Percentiles rank a stretch among this genome's conserved stretches.
Conservation (phyloP, 2,888 invertebrate species). For the Orthosia incerta region DNA sequence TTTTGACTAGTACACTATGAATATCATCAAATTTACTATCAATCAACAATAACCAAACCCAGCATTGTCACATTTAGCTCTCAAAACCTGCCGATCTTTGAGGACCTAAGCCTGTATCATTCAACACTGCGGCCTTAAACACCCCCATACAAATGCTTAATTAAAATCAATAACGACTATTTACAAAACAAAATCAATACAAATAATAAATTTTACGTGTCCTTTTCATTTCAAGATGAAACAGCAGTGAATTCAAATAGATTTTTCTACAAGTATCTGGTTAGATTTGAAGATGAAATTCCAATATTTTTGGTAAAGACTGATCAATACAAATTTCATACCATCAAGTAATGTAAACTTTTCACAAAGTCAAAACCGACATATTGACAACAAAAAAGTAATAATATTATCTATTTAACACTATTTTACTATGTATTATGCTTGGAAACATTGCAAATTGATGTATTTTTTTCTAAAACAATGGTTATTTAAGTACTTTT, state of each 20-base stretch:
- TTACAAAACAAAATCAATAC: constrained; percentile 61
- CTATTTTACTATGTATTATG: constrained; percentile 1
- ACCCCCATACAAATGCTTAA: constrained; percentile 44
- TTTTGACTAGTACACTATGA: constrained; percentile 47
- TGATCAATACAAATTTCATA: constrained; percentile 8
- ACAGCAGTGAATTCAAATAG: constrained; percentile 21
- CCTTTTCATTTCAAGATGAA: constrained; percentile 29
- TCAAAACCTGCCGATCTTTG: constrained; percentile 60
- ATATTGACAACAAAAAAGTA: neutral
- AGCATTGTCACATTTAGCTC: constrained; percentile 63
- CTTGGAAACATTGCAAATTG: neutral
- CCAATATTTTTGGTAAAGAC: neutral
- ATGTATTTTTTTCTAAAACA: constrained; percentile 9
- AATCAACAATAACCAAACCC: constrained; percentile 56
- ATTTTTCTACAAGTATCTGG: constrained; percentile 1
- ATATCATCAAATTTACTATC: constrained; percentile 11
- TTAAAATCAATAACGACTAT: constrained; percentile 51
- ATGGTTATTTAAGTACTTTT: neutral
- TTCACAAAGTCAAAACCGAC: constrained; percentile 10
- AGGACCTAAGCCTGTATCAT: constrained; percentile 44
- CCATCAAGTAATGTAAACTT: constrained; percentile 11
- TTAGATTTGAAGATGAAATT: constrained; percentile 3
- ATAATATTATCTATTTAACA: constrained; percentile 9
- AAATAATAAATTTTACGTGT: constrained; percentile 41
- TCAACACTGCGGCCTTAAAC: constrained; percentile 45